phyloP scores from a whole-genome alignment of 1,140 invertebrate genomes.

The Berghia stephanieae region DNA sequence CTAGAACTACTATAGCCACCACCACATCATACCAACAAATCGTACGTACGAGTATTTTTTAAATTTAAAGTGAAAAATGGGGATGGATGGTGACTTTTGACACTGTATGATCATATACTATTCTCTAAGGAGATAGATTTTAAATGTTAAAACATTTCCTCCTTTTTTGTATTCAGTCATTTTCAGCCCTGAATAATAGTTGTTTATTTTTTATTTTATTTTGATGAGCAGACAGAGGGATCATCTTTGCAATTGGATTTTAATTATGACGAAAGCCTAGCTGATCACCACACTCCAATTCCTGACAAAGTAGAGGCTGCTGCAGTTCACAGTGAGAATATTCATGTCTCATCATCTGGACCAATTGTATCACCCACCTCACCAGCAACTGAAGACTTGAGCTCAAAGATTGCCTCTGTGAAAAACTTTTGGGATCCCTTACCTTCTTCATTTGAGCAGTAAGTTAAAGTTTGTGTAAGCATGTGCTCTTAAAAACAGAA shows the following conservation, averaged over 20 bases:
- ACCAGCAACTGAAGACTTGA: constrained; percentile 85
- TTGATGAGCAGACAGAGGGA: constrained; percentile 74
- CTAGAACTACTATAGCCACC: no score
- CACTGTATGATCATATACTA: no score
- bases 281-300: constrained; percentile 64
- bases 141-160: no score
- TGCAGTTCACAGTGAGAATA: constrained; percentile 58
- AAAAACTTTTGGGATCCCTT: constrained; percentile 87
- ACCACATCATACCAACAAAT: no score
- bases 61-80: no score
- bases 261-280: constrained; percentile 76
- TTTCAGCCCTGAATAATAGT: no score
- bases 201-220: constrained; percentile 62
- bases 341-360: constrained; percentile 65
- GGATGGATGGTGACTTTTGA: no score
- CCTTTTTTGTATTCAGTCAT: no score
- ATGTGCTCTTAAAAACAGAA: no score
- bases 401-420: constrained; percentile 92
- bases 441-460: constrained; percentile 51
- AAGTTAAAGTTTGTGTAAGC: no score
- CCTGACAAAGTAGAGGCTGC: constrained; percentile 71
- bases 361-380: constrained; percentile 72
- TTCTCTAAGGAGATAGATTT: no score
- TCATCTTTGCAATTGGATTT: constrained; percentile 92
- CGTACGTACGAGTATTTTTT: no score